These are phyloP conservation scores for Nematolebias whitei DNA, from an alignment of 2,113 vertebrate species.

Conservation along the genomic window DNA sequence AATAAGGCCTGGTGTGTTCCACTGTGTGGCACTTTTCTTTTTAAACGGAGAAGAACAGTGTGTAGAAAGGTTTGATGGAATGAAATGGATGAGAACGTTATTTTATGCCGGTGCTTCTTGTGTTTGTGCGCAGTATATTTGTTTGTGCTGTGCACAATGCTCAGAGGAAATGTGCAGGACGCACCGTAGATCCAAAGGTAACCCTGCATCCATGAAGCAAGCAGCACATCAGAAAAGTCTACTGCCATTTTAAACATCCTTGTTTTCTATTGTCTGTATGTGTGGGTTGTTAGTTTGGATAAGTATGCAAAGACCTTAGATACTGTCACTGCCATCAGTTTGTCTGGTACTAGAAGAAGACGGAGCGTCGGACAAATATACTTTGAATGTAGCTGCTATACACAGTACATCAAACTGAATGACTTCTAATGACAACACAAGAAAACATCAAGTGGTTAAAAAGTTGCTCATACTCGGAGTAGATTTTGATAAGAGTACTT, in stretches of 20 bases:
- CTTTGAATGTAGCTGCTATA: too few species aligned
- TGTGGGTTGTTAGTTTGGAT: too few species aligned
- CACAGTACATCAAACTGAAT: too few species aligned
- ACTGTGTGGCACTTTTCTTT: not conserved
- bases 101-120: slow-evolving; percentile 9
- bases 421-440: too few species aligned
- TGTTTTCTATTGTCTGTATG: not conserved
- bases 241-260: slow-evolving; percentile 5
- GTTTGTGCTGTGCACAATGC: slow-evolving; percentile 28
- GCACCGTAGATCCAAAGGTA: not conserved
- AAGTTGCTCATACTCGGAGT: too few species aligned
- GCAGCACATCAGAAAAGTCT: slow-evolving; percentile 4
- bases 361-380: too few species aligned
- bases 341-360: too few species aligned
- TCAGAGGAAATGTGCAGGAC: slow-evolving; percentile 45
- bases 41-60: slow-evolving; percentile 1
- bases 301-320: too few species aligned
- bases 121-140: not conserved
- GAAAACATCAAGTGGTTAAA: too few species aligned
- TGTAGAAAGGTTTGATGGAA: slow-evolving; percentile 1
- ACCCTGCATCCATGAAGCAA: not conserved
- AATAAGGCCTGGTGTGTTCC: not conserved
- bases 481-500: too few species aligned
- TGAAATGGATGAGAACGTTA: not conserved
- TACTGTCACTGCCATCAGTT: too few species aligned